phyloP scores from a whole-genome alignment of 2,797 vertebrate species.

The Taeniopygia guttata region DNA sequence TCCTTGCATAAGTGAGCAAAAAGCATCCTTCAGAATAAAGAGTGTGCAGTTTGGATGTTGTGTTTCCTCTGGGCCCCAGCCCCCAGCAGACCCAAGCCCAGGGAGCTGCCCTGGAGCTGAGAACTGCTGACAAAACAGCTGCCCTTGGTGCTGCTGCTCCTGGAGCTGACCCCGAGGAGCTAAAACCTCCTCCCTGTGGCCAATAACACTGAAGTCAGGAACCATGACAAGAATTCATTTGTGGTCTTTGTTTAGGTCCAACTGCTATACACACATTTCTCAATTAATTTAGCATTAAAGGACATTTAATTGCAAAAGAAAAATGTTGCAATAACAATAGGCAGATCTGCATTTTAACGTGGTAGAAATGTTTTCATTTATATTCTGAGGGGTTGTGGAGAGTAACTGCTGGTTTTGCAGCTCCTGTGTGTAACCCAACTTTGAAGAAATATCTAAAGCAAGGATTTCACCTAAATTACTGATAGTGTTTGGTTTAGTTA shows the following conservation, averaged over 20 bases:
- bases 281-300: neutral
- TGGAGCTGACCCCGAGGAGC: neutral
- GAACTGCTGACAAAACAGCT: neutral
- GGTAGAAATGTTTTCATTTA: neutral
- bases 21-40: neutral
- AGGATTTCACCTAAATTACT: constrained; percentile 27
- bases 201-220: neutral
- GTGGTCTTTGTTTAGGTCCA: neutral
- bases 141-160: neutral
- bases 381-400: neutral
- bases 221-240: neutral
- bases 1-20: neutral
- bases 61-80: neutral
- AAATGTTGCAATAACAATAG: neutral
- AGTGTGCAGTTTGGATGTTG: neutral
- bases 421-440: constrained; percentile 1
- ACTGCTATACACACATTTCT: neutral
- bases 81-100: neutral
- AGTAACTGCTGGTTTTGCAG: constrained; percentile 22
- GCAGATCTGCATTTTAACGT: neutral
- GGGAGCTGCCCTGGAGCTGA: accelerated
- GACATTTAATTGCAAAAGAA: neutral
- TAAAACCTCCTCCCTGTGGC: neutral
- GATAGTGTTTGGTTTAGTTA: constrained; percentile 35
- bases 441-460: constrained; percentile 45